Conservation (phyloP, 2,113 vertebrate genomes). For the Beaufortia kweichowensis region DNA sequence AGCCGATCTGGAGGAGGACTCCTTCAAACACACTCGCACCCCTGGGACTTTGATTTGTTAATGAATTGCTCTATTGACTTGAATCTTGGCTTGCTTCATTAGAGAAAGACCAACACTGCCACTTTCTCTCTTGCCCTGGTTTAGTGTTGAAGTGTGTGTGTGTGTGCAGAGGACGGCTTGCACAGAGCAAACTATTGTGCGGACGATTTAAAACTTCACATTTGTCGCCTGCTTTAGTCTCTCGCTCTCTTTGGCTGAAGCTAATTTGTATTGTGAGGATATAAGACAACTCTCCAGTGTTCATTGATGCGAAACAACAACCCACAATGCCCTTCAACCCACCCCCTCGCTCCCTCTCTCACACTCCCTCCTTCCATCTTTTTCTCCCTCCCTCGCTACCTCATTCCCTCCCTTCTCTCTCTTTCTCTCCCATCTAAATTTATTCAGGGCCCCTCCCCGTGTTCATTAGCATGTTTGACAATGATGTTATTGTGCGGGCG, state of each 20-base stretch:
- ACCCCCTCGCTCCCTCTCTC: slow-evolving; percentile 47
- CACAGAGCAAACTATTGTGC: slow-evolving; percentile 81
- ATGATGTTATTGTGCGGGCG: slow-evolving; percentile 83
- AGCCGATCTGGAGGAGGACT: slow-evolving; percentile 86
- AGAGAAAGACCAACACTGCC: slow-evolving; percentile 86
- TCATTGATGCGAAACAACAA: slow-evolving; percentile 75
- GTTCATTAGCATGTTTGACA: slow-evolving; percentile 81
- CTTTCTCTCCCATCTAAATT: slow-evolving; percentile 77
- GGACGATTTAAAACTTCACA: slow-evolving; percentile 82
- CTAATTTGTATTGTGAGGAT: slow-evolving; percentile 92
- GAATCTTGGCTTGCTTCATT: slow-evolving; percentile 94
- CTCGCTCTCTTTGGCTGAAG: slow-evolving; percentile 74
- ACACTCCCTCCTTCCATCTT: slow-evolving; percentile 41
- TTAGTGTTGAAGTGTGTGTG: slow-evolving; percentile 38
- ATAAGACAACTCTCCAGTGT: slow-evolving; percentile 83
- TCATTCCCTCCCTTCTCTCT: slow-evolving; percentile 48
- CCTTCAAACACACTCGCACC: slow-evolving; percentile 84
- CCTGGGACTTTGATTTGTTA: slow-evolving; percentile 98
- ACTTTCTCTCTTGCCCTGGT: slow-evolving; percentile 69
- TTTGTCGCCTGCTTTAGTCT: slow-evolving; percentile 80
- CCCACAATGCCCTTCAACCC: slow-evolving; percentile 64
- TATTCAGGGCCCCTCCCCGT: slow-evolving; percentile 77
- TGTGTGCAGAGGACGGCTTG: slow-evolving; percentile 64
- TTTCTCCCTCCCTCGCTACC: slow-evolving; percentile 48
- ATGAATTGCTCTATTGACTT: slow-evolving; percentile 99